phyloP scores from a whole-genome alignment of 1,140 invertebrate genomes.

The Parasteatoda tepidariorum region DNA sequence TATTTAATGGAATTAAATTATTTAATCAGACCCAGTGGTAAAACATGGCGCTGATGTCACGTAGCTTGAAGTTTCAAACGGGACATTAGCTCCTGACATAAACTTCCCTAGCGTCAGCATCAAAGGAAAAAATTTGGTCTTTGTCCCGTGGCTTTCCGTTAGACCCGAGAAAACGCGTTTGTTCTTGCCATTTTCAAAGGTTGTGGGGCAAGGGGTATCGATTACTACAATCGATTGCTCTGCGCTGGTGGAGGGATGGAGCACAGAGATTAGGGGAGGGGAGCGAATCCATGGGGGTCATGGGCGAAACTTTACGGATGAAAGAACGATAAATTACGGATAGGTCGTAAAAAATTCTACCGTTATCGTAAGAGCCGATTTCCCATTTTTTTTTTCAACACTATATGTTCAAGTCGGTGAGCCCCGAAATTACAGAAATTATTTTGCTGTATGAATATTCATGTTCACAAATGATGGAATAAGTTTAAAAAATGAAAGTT shows the following conservation, averaged over 20 bases:
- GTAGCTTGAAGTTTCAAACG: background rate
- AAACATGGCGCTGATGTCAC: constrained; percentile 27
- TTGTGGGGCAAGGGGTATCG: constrained; percentile 59
- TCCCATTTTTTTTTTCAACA: constrained; percentile 27
- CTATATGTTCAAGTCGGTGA: constrained; percentile 34
- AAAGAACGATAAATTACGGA: constrained; percentile 59
- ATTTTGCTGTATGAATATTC: constrained; percentile 59
- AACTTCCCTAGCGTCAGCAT: constrained; percentile 53
- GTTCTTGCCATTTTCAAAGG: constrained; percentile 58
- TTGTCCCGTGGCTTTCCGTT: constrained; percentile 56
- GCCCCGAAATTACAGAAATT: constrained; percentile 56
- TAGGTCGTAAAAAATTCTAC: constrained; percentile 56
- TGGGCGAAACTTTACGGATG: constrained; percentile 55
- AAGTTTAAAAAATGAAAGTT: constrained; percentile 41
- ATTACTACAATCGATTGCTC: constrained; percentile 54
- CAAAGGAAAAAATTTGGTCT: constrained; percentile 45
- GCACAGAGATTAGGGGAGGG: constrained; percentile 32
- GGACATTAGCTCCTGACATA: constrained; percentile 58
- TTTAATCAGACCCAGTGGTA: too few relatives aligned
- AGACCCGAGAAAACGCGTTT: constrained; percentile 57
- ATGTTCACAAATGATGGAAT: constrained; percentile 47
- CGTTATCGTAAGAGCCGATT: constrained; percentile 49
- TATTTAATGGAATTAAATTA: too few relatives aligned
- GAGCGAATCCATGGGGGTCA: constrained; percentile 32
- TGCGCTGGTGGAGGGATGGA: constrained; percentile 33